These are phyloP conservation scores for Arrhamphus sclerolepis DNA, from an alignment of 2,797 vertebrate genomes.

Conservation along the genomic window DNA sequence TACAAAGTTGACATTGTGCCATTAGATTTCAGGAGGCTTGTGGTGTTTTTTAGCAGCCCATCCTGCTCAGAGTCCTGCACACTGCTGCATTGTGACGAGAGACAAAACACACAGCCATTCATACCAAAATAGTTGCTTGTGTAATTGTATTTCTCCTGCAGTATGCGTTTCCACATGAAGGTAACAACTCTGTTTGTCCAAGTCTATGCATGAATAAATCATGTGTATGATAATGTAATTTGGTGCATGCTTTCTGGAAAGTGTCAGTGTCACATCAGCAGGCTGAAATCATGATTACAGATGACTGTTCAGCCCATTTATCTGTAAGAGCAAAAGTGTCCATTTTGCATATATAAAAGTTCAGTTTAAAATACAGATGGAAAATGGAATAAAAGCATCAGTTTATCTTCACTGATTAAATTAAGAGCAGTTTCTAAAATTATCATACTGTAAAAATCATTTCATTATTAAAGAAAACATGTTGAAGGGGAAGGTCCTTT, in stretches of 20 bases:
- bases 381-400: too few relatives aligned
- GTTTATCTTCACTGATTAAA: too few relatives aligned
- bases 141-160: constrained; percentile 28
- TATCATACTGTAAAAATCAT: too few relatives aligned
- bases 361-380: too few relatives aligned
- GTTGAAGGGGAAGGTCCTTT: too few relatives aligned
- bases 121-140: constrained; percentile 26
- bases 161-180: constrained; percentile 31
- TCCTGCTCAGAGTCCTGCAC: constrained; percentile 23
- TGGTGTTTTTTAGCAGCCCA: constrained; percentile 16
- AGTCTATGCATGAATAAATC: constrained; percentile 70
- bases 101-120: constrained; percentile 33
- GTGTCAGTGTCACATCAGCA: constrained; percentile 49
- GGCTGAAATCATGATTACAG: constrained; percentile 20
- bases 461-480: too few relatives aligned
- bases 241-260: constrained; percentile 31
- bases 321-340: too few relatives aligned
- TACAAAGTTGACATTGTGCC: constrained; percentile 24
- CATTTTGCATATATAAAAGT: too few relatives aligned
- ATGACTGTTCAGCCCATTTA: constrained; percentile 3
- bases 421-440: too few relatives aligned
- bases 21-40: constrained; percentile 44
- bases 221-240: constrained; percentile 62
- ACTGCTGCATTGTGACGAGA: constrained; percentile 35
- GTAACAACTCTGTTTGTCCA: constrained; percentile 53